A percentile compares a stretch with the other conserved stretches of the same genome.
phyloP scores from a whole-genome alignment of 2,113 vertebrate genomes.

The Heptranchias perlo region DNA sequence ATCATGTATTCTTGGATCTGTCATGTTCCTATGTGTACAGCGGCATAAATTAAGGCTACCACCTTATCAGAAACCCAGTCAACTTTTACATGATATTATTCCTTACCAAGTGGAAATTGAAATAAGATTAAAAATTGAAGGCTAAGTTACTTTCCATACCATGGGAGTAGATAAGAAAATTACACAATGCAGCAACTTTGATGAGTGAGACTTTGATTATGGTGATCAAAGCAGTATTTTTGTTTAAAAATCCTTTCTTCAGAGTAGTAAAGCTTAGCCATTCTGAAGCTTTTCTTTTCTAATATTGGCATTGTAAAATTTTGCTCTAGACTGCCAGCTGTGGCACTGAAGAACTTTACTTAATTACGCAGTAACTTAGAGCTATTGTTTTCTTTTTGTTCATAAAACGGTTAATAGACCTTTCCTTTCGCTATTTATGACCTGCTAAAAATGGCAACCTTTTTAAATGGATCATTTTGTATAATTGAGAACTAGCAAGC shows the following conservation, averaged over 20 bases:
- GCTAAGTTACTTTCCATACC: not conserved
- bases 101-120: not conserved
- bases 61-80: constrained; percentile 13
- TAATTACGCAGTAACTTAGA: not conserved
- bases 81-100: constrained; percentile 14
- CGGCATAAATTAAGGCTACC: not conserved
- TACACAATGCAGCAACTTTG: not conserved
- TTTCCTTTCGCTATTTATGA: not conserved
- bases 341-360: not conserved
- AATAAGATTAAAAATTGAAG: constrained; percentile 3
- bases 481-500: not conserved
- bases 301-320: not conserved
- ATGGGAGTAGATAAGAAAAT: not conserved
- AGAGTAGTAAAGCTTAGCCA: not conserved
- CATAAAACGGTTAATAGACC: not conserved
- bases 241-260: not conserved
- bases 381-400: not conserved
- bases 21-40: not conserved
- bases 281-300: not conserved
- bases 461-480: not conserved
- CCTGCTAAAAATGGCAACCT: not conserved
- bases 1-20: not conserved
- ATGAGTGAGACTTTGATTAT: not conserved
- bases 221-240: not conserved
- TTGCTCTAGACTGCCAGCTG: not conserved